Evolutionary conservation across 2,888 invertebrate species (phyloP), one percentile per base, ranked within the genome.

Genomic region (Itoplectis maculator): DNA sequence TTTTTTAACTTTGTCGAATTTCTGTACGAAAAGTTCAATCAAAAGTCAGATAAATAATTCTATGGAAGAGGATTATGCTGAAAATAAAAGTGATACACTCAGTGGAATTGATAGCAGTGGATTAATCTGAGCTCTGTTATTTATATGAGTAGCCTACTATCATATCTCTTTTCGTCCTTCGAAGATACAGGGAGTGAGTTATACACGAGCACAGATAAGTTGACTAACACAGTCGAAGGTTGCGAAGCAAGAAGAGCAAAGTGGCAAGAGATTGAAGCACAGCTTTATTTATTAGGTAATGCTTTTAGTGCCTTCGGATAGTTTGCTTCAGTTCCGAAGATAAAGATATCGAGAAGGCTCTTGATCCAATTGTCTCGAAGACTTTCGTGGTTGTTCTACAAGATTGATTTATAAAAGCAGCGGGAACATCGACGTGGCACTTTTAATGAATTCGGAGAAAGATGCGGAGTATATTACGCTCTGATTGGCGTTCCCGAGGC

Each of bases 251-350:
- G 40, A 65, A 9, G 35, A 49, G 15, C 35, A 35, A n/a, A 45
- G 29, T 66, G 40, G 63, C 79, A 42, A 84, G 86, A 86, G 87
- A 86, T 54, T 56, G 45, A 66, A 87, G 82, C 84, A 86, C 84
- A 79, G 83, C 86, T 89, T 90, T 90, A 89, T 91, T 92, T 91
- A 91, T 92, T 88, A 88, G 87, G 88, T 90, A 90, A 91, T 91
- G 88, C 90, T 90, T 90, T 91, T 89, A 91, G 87, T 84, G 79
- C 79, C 82, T 83, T 65, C 73, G 9, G 35, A 37, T 59, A 76
- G 45, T 72, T 70, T 51, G 20, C 68, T 77, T 42, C 45, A 42
- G 8, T 54, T 29, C 23, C 15, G 47, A 76, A 20, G 45, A 66
- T 37, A 49, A 35, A 72, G 65, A 82, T 79, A 82, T 76, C 72